Evolutionary conservation across 2,113 vertebrate species (phyloP).

Genomic region (Loxodonta africana): DNA sequence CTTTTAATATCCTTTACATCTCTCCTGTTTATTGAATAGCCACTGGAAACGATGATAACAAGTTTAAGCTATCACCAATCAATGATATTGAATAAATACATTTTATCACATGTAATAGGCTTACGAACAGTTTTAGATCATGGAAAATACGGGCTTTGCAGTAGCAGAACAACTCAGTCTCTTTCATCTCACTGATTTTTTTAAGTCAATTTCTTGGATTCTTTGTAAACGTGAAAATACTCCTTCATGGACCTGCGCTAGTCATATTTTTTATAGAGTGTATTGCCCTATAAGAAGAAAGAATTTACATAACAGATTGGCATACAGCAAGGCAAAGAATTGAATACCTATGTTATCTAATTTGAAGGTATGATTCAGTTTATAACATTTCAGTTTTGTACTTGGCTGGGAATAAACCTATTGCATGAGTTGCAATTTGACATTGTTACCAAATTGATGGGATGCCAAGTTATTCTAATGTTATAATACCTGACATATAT

Average conservation of each 20-base stretch:
- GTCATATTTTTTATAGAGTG: slow-evolving; percentile 13
- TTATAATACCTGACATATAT: not conserved
- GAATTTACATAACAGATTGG: not conserved
- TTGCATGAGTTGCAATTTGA: not conserved
- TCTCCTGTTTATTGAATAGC: slow-evolving; percentile 1
- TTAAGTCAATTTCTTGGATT: not conserved
- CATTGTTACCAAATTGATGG: not conserved
- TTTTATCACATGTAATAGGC: not conserved
- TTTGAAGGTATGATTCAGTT: not conserved
- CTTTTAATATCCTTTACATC: slow-evolving; percentile 19
- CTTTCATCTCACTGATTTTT: not conserved
- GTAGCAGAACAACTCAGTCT: slow-evolving; percentile 7
- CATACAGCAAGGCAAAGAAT: not conserved
- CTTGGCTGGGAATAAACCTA: not conserved
- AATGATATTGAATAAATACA: not conserved
- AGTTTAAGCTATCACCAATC: not conserved
- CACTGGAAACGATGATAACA: not conserved
- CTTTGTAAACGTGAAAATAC: not conserved
- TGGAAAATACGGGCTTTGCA: not conserved
- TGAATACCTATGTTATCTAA: not conserved
- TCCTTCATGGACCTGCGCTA: not conserved
- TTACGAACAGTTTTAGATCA: not conserved
- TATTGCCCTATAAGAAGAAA: not conserved
- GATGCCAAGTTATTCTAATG: not conserved
- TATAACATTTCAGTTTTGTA: not conserved